These are phyloP conservation scores for Macquaria australasica DNA, from an alignment of 2,113 vertebrate species.

Conservation along the genomic window DNA sequence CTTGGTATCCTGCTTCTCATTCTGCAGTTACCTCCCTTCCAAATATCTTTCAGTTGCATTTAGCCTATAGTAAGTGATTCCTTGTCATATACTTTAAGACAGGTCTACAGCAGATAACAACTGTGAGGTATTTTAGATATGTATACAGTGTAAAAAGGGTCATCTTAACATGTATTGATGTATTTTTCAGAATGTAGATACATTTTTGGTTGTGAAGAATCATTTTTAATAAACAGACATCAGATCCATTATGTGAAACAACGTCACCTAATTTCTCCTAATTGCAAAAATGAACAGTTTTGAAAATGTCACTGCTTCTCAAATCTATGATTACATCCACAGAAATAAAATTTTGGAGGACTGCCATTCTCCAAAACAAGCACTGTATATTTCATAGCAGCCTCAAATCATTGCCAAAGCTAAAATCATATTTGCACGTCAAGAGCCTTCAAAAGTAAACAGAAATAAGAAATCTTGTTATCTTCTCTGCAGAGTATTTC, in stretches of 20 bases:
- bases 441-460: slow-evolving; percentile 63
- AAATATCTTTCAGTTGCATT: background rate
- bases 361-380: slow-evolving; percentile 1
- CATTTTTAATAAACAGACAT: slow-evolving; percentile 3
- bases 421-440: slow-evolving; percentile 54
- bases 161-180: background rate
- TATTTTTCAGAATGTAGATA: background rate
- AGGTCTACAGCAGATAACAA: background rate
- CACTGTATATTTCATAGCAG: slow-evolving; percentile 30
- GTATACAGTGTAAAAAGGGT: background rate
- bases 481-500: slow-evolving; percentile 32
- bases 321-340: slow-evolving; percentile 28
- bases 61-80: background rate
- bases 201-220: slow-evolving; percentile 7
- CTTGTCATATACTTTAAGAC: background rate
- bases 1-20: slow-evolving; percentile 7
- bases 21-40: slow-evolving; percentile 16
- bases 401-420: slow-evolving; percentile 48
- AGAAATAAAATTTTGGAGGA: slow-evolving; percentile 20
- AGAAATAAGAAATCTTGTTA: slow-evolving; percentile 51
- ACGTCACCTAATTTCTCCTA: background rate
- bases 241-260: slow-evolving; percentile 14
- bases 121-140: background rate
- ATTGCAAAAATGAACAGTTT: slow-evolving; percentile 16
- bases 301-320: slow-evolving; percentile 24